phyloP scores from a whole-genome alignment of 1,140 invertebrate genomes.

The Triops cancriformis region DNA sequence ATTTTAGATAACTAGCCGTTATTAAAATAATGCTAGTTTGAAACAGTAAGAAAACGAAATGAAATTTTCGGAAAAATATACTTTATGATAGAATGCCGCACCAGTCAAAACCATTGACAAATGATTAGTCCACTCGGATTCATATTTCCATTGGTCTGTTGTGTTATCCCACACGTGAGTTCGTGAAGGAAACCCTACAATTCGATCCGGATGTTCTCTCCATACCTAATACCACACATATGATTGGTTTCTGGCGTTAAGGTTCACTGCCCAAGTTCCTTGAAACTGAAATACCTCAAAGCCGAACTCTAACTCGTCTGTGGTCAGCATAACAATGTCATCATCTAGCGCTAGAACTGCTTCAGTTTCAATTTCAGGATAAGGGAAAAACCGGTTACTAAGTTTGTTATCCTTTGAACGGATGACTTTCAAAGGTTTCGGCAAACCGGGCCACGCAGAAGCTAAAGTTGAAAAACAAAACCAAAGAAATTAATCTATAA shows the following conservation, averaged over 20 bases:
- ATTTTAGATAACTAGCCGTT: background rate
- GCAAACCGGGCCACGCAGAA: conserved; percentile 76
- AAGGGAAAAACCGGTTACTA: conserved; percentile 88
- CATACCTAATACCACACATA: conserved; percentile 56
- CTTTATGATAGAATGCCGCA: conserved; percentile 87
- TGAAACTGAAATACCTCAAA: conserved; percentile 48
- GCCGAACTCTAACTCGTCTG: conserved; percentile 87
- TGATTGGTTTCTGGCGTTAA: conserved; percentile 2
- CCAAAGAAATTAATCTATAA: too few relatives aligned
- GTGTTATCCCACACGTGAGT: conserved; percentile 83
- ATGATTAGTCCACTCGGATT: conserved; percentile 91
- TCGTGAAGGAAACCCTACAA: conserved; percentile 82
- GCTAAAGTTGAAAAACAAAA: conserved; percentile 33
- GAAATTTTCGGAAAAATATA: conserved; percentile 41
- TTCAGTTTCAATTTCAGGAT: conserved; percentile 87
- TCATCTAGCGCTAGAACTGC: conserved; percentile 85
- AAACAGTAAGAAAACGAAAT: background rate
- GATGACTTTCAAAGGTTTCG: conserved; percentile 81
- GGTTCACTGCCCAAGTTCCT: background rate
- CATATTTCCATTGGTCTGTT: conserved; percentile 74
- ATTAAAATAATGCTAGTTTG: too few relatives aligned
- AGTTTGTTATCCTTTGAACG: conserved; percentile 83
- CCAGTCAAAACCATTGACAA: conserved; percentile 88
- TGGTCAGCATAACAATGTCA: conserved; percentile 87
- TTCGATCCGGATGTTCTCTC: conserved; percentile 85